Conservation (phyloP, 2,113 vertebrate species). For the Platycercus adscitus region DNA sequence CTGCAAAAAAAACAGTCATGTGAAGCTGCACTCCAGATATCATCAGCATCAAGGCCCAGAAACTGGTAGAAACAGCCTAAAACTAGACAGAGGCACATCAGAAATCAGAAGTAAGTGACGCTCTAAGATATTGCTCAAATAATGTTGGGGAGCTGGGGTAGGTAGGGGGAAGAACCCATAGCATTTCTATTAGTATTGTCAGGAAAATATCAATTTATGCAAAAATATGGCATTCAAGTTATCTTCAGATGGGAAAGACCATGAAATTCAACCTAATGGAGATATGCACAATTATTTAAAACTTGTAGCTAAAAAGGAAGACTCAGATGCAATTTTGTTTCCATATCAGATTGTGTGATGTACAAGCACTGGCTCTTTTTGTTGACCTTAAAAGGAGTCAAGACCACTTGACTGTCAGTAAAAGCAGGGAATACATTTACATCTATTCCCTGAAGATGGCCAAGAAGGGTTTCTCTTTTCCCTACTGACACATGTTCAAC, state of each 20-base stretch:
- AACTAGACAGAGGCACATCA: neutral
- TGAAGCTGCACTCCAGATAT: neutral
- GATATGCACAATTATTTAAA: neutral
- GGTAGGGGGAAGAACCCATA: neutral
- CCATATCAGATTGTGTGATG: neutral
- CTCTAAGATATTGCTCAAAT: neutral
- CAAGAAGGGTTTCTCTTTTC: neutral
- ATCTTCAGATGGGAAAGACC: neutral
- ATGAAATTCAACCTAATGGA: neutral
- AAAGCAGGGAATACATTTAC: neutral
- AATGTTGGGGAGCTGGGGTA: neutral
- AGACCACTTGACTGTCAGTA: neutral
- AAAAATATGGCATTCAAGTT: neutral
- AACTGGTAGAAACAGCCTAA: neutral
- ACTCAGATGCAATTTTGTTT: neutral
- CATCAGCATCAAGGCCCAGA: neutral
- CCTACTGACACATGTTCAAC: neutral
- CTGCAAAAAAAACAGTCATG: neutral
- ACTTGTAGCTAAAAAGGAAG: neutral
- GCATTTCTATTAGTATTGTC: neutral
- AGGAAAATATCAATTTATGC: neutral
- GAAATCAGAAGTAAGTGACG: neutral
- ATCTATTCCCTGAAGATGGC: neutral
- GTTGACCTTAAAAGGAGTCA: neutral
- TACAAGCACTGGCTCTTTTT: neutral